Evolutionary conservation across 2,888 invertebrate genomes (phyloP).

Genomic region (Cordilura impudica): DNA sequence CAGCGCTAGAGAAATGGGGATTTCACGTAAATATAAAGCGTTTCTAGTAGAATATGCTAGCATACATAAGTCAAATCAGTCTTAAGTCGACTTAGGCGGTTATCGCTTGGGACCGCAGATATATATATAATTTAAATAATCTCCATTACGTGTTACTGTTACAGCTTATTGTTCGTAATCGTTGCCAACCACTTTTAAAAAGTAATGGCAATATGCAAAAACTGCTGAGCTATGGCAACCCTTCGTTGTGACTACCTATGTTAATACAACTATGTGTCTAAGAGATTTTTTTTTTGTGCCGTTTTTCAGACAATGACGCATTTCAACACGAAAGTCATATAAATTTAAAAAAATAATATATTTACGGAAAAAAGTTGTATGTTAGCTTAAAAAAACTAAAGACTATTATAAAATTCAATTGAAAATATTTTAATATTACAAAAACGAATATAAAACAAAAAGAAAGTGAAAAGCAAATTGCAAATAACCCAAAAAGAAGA

Average conservation of each 20-base stretch:
- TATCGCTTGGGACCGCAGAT: no score
- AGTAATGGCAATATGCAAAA: no score
- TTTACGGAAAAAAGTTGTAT: not conserved
- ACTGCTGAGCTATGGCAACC: no score
- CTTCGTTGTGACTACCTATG: not conserved
- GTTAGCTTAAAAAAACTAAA: not conserved
- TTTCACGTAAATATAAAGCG: no score
- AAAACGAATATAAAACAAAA: not conserved
- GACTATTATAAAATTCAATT: not conserved
- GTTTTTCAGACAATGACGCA: conserved; percentile 59
- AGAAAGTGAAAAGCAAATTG: conserved; percentile 40
- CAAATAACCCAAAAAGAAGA: conserved; percentile 34
- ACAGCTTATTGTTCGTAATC: no score
- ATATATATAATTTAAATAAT: no score
- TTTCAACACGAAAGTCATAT: conserved; percentile 38
- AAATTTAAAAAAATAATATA: conserved; percentile 16
- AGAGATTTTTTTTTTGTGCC: conserved; percentile 34
- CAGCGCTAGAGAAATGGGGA: no score
- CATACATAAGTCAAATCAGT: no score
- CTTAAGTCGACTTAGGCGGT: no score
- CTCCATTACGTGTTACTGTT: no score
- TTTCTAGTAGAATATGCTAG: no score
- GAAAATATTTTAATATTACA: not conserved
- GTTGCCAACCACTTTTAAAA: no score
- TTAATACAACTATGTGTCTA: conserved; percentile 8